Evolutionary conservation across 2,113 vertebrate genomes (phyloP).

Genomic region (Micronycteris hirsuta): DNA sequence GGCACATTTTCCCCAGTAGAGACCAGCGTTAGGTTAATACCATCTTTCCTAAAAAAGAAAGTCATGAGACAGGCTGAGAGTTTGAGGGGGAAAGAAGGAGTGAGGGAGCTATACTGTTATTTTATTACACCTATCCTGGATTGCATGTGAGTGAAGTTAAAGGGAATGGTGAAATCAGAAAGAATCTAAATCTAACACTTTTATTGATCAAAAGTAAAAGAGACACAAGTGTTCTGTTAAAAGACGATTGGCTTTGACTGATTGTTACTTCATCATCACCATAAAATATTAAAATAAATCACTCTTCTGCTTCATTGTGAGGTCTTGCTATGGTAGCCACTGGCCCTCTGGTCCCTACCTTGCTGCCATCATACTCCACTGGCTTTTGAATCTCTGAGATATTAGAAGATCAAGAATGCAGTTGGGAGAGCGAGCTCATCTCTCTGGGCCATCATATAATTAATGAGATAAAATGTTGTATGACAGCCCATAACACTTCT

Average conservation of each 20-base stretch:
- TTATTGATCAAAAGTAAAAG: conserved; percentile 46
- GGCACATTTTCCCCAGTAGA: neutral
- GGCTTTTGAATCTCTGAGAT: too few relatives aligned
- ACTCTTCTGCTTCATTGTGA: neutral
- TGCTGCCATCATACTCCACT: neutral
- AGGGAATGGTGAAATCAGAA: conserved; percentile 17
- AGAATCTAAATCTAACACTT: conserved; percentile 38
- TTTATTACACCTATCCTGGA: neutral
- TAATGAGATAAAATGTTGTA: neutral
- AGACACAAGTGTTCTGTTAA: conserved; percentile 31
- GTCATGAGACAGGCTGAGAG: neutral
- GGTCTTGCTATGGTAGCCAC: neutral
- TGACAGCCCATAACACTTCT: neutral
- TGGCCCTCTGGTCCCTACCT: fast-evolving
- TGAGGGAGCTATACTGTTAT: neutral
- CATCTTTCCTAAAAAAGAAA: neutral
- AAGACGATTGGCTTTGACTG: conserved; percentile 24
- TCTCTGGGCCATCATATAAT: neutral
- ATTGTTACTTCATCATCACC: conserved; percentile 26
- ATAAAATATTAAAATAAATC: neutral
- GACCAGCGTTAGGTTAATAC: neutral
- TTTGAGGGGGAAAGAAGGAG: neutral
- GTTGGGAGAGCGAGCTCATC: neutral
- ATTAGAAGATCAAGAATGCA: neutral
- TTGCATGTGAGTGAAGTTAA: conserved; percentile 19